Conservation (phyloP, 2,113 vertebrate genomes). For the Piprites chloris region DNA sequence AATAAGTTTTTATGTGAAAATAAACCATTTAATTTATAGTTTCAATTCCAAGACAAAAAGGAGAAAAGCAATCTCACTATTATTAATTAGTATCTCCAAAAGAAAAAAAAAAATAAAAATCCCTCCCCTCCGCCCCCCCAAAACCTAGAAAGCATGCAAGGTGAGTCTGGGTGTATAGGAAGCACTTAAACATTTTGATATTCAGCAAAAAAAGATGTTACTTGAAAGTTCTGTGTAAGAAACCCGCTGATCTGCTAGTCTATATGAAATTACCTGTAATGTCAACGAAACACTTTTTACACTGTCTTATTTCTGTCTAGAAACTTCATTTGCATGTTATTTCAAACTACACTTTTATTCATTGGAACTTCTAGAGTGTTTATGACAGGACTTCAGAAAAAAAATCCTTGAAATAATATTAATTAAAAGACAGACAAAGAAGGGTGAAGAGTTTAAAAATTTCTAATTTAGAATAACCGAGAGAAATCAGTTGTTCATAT, state of each 20-base stretch:
- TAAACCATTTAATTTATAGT: rapidly evolving
- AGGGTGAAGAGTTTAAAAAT: not conserved
- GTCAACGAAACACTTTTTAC: not conserved
- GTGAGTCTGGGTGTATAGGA: not conserved
- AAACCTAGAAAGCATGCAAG: not conserved
- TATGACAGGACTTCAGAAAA: not conserved
- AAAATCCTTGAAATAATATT: not conserved
- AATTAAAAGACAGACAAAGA: not conserved
- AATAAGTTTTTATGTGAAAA: not conserved
- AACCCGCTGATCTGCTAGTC: not conserved
- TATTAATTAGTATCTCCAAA: not conserved
- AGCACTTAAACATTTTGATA: not conserved
- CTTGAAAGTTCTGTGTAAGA: not conserved
- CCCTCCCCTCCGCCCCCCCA: too few relatives aligned
- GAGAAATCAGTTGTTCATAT: not conserved
- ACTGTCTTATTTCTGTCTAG: not conserved
- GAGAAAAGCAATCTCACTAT: not conserved
- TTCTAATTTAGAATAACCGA: not conserved
- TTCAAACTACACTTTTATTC: not conserved
- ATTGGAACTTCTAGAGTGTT: not conserved
- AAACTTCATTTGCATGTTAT: not conserved
- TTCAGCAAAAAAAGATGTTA: not conserved
- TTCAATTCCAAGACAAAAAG: not conserved
- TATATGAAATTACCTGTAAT: not conserved
- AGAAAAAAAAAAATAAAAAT: not conserved